A percentile compares a stretch with the other conserved stretches of the same genome.
Conservation (phyloP, 2,113 vertebrate species). For the Phalacrocorax aristotelis region DNA sequence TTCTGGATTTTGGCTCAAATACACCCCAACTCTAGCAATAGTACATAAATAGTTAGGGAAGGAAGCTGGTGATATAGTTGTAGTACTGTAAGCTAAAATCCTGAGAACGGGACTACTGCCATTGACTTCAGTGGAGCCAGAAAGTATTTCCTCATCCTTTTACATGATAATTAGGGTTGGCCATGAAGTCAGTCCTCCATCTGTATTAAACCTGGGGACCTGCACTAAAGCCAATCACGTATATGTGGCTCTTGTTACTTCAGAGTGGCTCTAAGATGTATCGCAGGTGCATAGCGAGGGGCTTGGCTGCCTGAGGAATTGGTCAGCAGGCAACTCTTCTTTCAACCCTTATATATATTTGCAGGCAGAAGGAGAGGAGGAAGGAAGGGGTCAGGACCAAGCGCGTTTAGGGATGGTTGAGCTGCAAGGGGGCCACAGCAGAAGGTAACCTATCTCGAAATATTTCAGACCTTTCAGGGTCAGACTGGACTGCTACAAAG, state of each 20-base stretch:
- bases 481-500: not conserved
- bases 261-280: not conserved
- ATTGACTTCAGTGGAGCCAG: not conserved
- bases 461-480: not conserved
- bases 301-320: not conserved
- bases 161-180: not conserved
- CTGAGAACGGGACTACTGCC: slow-evolving; percentile 16
- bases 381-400: not conserved
- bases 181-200: not conserved
- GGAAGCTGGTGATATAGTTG: not conserved
- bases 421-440: not conserved
- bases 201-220: not conserved
- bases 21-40: not conserved
- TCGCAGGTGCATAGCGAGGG: not conserved
- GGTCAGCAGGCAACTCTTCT: not conserved
- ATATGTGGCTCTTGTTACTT: not conserved
- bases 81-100: not conserved
- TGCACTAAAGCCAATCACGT: not conserved
- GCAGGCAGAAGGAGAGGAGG: not conserved
- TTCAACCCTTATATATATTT: fast-evolving
- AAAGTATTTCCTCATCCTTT: slow-evolving; percentile 3
- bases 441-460: not conserved
- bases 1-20: not conserved
- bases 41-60: not conserved
- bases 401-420: not conserved